phyloP scores from a whole-genome alignment of 2,797 vertebrate species.

The Sylvia borin region DNA sequence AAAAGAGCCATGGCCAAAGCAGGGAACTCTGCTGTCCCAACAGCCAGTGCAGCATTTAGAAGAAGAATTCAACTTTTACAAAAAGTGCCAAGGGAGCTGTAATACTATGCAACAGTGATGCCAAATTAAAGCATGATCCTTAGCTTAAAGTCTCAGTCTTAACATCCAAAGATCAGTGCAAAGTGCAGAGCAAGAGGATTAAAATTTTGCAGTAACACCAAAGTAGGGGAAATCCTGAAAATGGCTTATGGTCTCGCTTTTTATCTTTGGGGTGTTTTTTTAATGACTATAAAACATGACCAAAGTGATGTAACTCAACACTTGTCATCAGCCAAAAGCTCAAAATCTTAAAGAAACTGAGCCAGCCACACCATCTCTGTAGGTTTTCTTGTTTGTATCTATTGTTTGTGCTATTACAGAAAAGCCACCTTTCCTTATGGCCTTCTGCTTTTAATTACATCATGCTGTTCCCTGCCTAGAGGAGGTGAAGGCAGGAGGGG shows the following conservation, averaged over 20 bases:
- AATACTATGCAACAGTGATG: neutral
- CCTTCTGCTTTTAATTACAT: neutral
- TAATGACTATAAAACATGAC: neutral
- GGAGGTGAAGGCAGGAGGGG: neutral
- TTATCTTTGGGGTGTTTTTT: neutral
- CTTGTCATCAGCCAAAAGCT: neutral
- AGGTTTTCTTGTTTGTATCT: neutral
- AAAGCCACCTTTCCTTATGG: neutral
- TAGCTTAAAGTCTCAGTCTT: slow-evolving; percentile 11
- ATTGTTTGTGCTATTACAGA: neutral
- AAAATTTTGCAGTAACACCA: neutral
- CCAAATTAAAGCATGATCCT: slow-evolving; percentile 16
- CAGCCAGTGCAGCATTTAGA: neutral
- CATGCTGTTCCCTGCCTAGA: neutral
- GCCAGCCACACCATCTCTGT: neutral
- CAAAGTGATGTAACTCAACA: neutral
- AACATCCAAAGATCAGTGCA: neutral
- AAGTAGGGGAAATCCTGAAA: slow-evolving; percentile 4
- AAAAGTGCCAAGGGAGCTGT: neutral
- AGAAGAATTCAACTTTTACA: neutral
- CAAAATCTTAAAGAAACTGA: neutral
- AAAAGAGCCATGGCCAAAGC: neutral
- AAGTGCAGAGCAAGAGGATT: neutral
- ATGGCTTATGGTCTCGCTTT: neutral
- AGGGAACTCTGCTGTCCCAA: neutral